Evolutionary conservation across 2,888 invertebrate genomes (phyloP).

Genomic region (Pedicia rivosa): DNA sequence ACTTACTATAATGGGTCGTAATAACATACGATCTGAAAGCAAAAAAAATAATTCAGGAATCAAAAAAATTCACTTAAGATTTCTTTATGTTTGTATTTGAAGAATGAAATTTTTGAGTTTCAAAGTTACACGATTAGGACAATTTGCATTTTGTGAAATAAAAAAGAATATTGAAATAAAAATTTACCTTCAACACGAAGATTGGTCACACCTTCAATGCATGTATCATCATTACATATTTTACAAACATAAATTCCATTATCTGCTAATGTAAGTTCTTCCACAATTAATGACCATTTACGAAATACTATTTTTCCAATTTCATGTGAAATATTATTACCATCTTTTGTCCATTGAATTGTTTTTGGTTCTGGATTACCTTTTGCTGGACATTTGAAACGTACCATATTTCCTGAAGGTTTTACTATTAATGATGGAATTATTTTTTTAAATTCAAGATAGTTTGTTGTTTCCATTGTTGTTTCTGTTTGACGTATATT

Average conservation of each 20-base stretch:
- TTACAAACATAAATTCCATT: slow-evolving; percentile 78
- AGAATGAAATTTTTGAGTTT: too few relatives aligned
- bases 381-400: slow-evolving; percentile 51
- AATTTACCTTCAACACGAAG: too few relatives aligned
- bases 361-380: slow-evolving; percentile 65
- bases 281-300: slow-evolving; percentile 58
- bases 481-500: background rate
- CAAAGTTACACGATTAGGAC: too few relatives aligned
- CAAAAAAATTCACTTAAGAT: too few relatives aligned
- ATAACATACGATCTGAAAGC: slow-evolving; percentile 68
- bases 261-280: slow-evolving; percentile 69
- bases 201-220: slow-evolving; percentile 56
- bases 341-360: slow-evolving; percentile 74
- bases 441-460: background rate
- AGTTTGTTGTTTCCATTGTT: background rate
- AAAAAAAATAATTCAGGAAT: background rate
- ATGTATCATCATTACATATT: slow-evolving; percentile 67
- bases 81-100: too few relatives aligned
- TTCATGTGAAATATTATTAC: slow-evolving; percentile 42
- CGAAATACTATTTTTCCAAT: slow-evolving; percentile 46
- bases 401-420: slow-evolving; percentile 63
- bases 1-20: slow-evolving; percentile 65
- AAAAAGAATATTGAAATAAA: too few relatives aligned
- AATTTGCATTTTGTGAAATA: too few relatives aligned
- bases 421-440: slow-evolving; percentile 31